Evolutionary conservation across 30 jellyfish, hydroid and myxozoan species (phyloP).

Genomic region (Hydra vulgaris): DNA sequence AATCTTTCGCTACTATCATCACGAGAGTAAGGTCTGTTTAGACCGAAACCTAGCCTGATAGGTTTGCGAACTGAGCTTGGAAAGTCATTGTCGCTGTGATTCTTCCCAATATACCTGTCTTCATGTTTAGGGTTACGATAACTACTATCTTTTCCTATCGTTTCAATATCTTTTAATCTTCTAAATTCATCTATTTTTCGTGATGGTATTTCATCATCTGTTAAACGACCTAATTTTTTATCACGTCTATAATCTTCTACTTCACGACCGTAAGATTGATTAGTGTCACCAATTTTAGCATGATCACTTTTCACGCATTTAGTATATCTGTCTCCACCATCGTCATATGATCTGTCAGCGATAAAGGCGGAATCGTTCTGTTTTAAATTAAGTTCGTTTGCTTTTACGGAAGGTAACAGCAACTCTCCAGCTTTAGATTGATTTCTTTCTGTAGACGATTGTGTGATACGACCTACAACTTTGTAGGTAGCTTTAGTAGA

Average conservation of each 20-base stretch:
- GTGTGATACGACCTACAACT: conserved; percentile 65
- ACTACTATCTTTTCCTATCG: background rate
- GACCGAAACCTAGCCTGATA: background rate
- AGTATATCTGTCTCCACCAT: conserved; percentile 7
- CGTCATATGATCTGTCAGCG: background rate
- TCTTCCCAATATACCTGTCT: background rate
- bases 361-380: background rate
- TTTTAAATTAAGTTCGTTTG: background rate
- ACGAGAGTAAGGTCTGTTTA: background rate
- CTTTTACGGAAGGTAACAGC: background rate
- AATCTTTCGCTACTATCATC: background rate
- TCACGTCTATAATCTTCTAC: background rate
- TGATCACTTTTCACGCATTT: background rate
- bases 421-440: background rate
- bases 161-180: background rate
- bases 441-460: conserved; percentile 36
- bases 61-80: background rate
- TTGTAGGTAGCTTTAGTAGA: conserved; percentile 35
- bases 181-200: background rate
- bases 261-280: background rate
- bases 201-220: background rate
- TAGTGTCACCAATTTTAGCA: background rate
- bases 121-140: background rate
- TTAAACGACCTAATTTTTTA: background rate
- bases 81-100: background rate